Percentiles rank a stretch among this genome's conserved stretches.
These are phyloP conservation scores for Limosa lapponica DNA, from an alignment of 2,797 vertebrate species.

Conservation along the genomic window DNA sequence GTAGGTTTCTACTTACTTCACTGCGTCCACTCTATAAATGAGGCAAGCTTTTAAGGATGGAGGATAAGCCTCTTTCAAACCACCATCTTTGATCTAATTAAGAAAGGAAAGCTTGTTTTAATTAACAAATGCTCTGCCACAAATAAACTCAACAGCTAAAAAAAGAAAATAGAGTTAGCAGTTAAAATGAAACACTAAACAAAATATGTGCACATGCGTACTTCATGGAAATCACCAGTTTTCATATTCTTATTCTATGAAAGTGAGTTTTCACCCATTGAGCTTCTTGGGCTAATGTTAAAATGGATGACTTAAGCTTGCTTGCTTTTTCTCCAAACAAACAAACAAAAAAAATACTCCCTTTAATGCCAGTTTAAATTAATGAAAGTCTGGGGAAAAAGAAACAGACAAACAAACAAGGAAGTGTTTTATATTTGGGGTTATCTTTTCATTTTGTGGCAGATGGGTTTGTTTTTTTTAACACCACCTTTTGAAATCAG, in stretches of 20 bases:
- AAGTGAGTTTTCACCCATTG: background rate
- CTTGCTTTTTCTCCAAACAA: background rate
- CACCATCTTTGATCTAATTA: background rate
- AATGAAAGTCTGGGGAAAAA: background rate
- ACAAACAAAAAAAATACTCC: background rate
- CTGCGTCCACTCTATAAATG: background rate
- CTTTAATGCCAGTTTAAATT: background rate
- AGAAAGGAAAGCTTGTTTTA: background rate
- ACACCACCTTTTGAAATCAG: slow-evolving; percentile 30
- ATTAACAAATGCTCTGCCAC: background rate
- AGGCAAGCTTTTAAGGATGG: background rate
- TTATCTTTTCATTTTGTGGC: background rate
- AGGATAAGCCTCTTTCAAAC: background rate
- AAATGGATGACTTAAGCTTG: background rate
- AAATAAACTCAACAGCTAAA: background rate
- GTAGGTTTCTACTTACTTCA: background rate
- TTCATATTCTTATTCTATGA: background rate
- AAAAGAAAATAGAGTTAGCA: background rate
- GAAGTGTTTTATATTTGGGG: background rate
- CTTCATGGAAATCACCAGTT: background rate
- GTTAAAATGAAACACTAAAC: background rate
- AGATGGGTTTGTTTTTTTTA: background rate
- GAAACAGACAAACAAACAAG: background rate
- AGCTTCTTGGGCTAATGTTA: background rate
- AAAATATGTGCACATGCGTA: accelerated